phyloP scores from a whole-genome alignment of 2,113 vertebrate genomes.

The Nerophis ophidion region DNA sequence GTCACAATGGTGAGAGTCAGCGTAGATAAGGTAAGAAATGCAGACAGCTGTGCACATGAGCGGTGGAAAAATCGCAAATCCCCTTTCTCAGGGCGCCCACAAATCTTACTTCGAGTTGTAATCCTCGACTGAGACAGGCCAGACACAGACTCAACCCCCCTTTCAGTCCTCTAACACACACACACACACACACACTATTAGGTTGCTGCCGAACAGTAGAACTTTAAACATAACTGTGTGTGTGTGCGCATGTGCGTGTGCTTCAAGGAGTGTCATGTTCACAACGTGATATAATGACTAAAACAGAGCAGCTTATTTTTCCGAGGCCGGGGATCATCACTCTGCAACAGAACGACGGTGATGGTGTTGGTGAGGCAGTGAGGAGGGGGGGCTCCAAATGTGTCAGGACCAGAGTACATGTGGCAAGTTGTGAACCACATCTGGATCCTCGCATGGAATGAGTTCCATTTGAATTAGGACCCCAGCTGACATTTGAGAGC shows the following conservation, averaged over 20 bases:
- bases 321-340: constrained; percentile 41
- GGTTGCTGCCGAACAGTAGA: background rate
- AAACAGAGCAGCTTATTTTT: constrained; percentile 41
- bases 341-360: constrained; percentile 40
- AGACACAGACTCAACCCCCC: constrained; percentile 23
- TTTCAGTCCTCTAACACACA: constrained; percentile 1
- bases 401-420: constrained; percentile 36
- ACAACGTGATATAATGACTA: constrained; percentile 41
- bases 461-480: constrained; percentile 25
- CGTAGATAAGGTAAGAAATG: constrained; percentile 15
- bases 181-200: constrained; percentile 10
- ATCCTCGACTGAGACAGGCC: constrained; percentile 46
- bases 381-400: constrained; percentile 11
- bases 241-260: constrained; percentile 6
- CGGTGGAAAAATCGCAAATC: constrained; percentile 57
- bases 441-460: constrained; percentile 27
- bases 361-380: constrained; percentile 27
- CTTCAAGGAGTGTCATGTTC: background rate
- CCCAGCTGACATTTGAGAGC: constrained; percentile 14
- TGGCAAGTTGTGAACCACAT: constrained; percentile 21
- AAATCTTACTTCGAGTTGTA: constrained; percentile 46
- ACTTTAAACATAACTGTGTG: constrained; percentile 1
- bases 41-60: constrained; percentile 45
- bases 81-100: constrained; percentile 47
- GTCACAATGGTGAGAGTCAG: background rate